Conservation (phyloP, 2,888 invertebrate species). For the Cephus sareptanus region DNA sequence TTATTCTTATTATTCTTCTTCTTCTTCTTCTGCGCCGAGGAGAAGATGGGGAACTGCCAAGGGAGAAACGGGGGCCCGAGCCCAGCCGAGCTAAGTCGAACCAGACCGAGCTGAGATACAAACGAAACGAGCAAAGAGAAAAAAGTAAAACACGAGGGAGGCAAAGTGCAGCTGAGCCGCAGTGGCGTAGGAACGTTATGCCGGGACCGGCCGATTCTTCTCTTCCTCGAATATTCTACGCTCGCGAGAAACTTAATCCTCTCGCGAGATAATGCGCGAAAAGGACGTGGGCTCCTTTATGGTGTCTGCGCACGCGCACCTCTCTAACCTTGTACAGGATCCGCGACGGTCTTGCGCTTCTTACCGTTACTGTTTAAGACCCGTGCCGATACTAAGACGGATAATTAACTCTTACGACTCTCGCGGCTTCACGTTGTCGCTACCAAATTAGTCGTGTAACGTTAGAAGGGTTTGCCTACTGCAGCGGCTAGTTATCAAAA, state of each 20-base stretch:
- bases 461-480: not conserved
- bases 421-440: not conserved
- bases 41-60: not conserved
- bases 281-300: not conserved
- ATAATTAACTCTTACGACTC: not conserved
- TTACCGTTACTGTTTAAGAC: not conserved
- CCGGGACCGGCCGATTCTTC: constrained; percentile 12
- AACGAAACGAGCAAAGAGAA: constrained; percentile 44
- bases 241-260: not conserved
- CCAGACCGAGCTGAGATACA: constrained; percentile 48
- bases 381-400: not conserved
- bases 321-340: not conserved
- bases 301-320: not conserved
- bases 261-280: not conserved
- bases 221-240: not conserved
- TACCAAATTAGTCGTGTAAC: not conserved
- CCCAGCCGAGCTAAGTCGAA: constrained; percentile 40
- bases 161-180: constrained; percentile 57
- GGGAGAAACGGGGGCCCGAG: constrained; percentile 29
- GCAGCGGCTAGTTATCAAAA: not conserved
- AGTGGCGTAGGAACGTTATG: constrained; percentile 35
- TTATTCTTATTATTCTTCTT: not conserved
- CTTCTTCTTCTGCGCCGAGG: not conserved
- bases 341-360: not conserved
- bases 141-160: constrained; percentile 54